phyloP scores from a whole-genome alignment of 1,140 invertebrate genomes.

The Uloborus diversus region DNA sequence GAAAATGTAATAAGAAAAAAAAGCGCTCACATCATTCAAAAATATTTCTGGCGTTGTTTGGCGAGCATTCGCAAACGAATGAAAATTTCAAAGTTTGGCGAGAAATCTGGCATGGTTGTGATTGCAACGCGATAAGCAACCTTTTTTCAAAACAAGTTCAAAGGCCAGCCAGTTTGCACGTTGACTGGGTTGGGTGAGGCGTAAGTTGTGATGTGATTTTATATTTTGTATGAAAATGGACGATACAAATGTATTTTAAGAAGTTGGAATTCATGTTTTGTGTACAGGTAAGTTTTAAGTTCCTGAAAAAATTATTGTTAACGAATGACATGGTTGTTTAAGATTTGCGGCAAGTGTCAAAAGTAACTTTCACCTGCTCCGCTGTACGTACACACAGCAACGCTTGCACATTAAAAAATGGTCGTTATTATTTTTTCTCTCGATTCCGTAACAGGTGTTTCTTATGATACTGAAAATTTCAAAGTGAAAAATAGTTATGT shows the following conservation, averaged over 20 bases:
- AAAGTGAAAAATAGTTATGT: too few relatives aligned
- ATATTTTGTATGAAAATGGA: background rate
- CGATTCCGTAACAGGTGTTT: too few relatives aligned
- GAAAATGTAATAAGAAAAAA: background rate
- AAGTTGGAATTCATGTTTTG: background rate
- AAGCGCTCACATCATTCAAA: too few relatives aligned
- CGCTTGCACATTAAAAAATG: too few relatives aligned
- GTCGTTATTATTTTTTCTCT: too few relatives aligned
- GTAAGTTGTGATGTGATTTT: background rate
- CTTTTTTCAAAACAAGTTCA: conserved; percentile 37
- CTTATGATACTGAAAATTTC: too few relatives aligned
- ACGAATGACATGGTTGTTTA: background rate
- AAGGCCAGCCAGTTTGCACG: conserved; percentile 43
- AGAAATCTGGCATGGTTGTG: background rate
- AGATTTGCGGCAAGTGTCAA: background rate
- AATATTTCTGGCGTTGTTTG: background rate
- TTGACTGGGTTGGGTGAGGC: conserved; percentile 15
- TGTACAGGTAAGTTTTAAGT: background rate
- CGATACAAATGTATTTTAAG: conserved; percentile 3
- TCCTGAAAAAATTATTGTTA: background rate
- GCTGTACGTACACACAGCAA: too few relatives aligned
- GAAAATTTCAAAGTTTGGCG: background rate
- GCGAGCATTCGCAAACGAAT: background rate
- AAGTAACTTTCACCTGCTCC: too few relatives aligned
- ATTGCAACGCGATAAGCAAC: background rate